A percentile compares a stretch with the other conserved stretches of the same genome.
Evolutionary conservation across 2,797 vertebrate genomes (phyloP).

Genomic region (Atherinosoma microstoma): DNA sequence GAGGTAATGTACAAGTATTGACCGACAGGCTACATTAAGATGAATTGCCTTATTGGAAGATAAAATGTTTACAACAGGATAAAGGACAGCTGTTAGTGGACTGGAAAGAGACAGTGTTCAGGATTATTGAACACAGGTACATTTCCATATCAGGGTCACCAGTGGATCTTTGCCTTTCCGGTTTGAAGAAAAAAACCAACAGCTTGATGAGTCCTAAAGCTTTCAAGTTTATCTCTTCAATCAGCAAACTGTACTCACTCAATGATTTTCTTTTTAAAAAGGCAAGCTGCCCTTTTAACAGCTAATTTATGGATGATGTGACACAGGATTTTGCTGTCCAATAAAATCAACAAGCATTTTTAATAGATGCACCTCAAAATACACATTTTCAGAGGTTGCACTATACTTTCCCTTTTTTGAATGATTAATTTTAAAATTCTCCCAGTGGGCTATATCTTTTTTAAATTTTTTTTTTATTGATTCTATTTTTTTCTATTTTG

Average conservation of each 20-base stretch:
- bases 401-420: neutral
- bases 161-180: neutral
- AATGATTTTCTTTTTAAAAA: slow-evolving; percentile 12
- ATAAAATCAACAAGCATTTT: slow-evolving; percentile 56
- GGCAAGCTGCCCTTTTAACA: slow-evolving; percentile 49
- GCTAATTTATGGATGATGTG: slow-evolving; percentile 44
- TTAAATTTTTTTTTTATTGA: too few species aligned
- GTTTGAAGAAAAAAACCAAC: slow-evolving; percentile 24
- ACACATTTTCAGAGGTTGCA: neutral
- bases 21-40: slow-evolving; percentile 11
- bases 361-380: slow-evolving; percentile 53
- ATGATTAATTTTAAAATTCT: neutral
- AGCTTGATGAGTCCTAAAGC: slow-evolving; percentile 20
- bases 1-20: slow-evolving; percentile 30
- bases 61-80: neutral
- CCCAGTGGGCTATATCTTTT: too few species aligned
- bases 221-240: slow-evolving; percentile 21
- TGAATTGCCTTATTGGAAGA: slow-evolving; percentile 9
- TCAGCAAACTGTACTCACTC: slow-evolving; percentile 15
- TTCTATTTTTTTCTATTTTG: too few species aligned
- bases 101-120: neutral
- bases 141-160: too few species aligned
- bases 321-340: slow-evolving; percentile 34
- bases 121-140: neutral
- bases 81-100: neutral